phyloP scores from a whole-genome alignment of 2,113 vertebrate species.

The Phoxinus phoxinus region DNA sequence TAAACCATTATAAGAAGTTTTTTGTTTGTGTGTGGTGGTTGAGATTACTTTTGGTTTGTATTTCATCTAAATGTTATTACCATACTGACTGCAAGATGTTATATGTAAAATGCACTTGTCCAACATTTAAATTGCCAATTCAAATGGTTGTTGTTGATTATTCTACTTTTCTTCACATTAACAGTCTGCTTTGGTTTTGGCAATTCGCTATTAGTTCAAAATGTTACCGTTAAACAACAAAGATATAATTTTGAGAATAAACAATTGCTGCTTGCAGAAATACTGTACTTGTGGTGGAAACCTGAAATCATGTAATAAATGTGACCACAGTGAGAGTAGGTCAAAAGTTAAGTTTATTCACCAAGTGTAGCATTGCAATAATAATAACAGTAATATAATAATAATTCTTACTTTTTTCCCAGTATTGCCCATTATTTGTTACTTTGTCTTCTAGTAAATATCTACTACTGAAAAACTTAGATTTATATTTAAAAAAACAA shows the following conservation, averaged over 20 bases:
- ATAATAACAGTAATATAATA: conserved; percentile 48
- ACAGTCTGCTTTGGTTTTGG: neutral
- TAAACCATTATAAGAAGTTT: neutral
- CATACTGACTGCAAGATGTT: neutral
- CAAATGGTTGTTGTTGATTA: neutral
- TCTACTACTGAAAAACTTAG: conserved; percentile 58
- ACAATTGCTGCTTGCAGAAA: conserved; percentile 32
- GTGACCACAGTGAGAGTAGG: conserved; percentile 35
- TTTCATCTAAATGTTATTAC: conserved; percentile 24
- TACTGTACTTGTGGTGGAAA: neutral
- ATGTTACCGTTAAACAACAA: neutral
- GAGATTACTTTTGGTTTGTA: neutral
- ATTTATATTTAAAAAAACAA: conserved; percentile 55
- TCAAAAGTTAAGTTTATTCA: conserved; percentile 71
- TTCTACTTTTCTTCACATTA: neutral
- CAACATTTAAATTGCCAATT: neutral
- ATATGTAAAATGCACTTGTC: neutral
- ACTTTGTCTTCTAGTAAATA: conserved; percentile 43
- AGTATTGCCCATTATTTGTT: conserved; percentile 45
- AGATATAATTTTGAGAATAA: conserved; percentile 17
- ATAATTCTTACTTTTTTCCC: conserved; percentile 35
- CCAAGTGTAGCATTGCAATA: conserved; percentile 61
- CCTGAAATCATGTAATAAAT: neutral
- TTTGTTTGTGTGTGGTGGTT: neutral
- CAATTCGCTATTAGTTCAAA: neutral